Base-by-base conservation (phyloP, 2,113 vertebrate species). In the Apistogramma diplotaenia region DNA sequence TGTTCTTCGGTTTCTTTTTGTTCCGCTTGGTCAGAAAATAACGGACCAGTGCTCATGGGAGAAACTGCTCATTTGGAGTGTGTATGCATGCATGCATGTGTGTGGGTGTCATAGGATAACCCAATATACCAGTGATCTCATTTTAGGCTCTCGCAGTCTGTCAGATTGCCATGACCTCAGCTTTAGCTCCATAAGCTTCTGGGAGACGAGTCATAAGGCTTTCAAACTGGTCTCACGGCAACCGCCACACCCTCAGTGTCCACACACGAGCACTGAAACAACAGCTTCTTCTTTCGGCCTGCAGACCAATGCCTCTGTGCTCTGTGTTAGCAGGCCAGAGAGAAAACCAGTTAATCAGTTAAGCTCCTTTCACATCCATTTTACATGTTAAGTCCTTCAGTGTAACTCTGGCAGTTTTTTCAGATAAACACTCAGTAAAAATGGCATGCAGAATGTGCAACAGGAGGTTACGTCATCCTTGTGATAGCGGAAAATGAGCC, bases 111-210 rank as follows among this genome's bases (percentile, higher is more conserved):
- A 81, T 60, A 84, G 79, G 55, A 59, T 78, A 79, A 60, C 51
- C 35, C 77, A 57, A 70, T 75, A 76, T 82, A 59, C 61, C 25
- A 35, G 82, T 94, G 92, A 92, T 81, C 75, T 93, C 86, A 93
- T 93, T 89, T 85, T 79, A 74, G 76, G 56, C 58, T 60, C 43
- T 85, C 55, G 78, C 51, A 85, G 79, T 67, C 77, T 73, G 79
- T 79, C 75, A 76, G 78, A 81, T 91, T 89, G 62, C 89, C 75
- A 90, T 94, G 91, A 92, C 82, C 85, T 92, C 91, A 91, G 75
- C 61, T 60, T 88, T 59, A 88, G 81, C 71, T 90, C 23, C 82
- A 76, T 84, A 84, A 86, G 87, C 76, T 86, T 87, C 83, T 78
- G 75, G 67, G 57, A 83, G 72, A 65, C 77, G 43, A 70, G 25